phyloP scores from a whole-genome alignment of 2,113 vertebrate genomes.

The Epinephelus fuscoguttatus region DNA sequence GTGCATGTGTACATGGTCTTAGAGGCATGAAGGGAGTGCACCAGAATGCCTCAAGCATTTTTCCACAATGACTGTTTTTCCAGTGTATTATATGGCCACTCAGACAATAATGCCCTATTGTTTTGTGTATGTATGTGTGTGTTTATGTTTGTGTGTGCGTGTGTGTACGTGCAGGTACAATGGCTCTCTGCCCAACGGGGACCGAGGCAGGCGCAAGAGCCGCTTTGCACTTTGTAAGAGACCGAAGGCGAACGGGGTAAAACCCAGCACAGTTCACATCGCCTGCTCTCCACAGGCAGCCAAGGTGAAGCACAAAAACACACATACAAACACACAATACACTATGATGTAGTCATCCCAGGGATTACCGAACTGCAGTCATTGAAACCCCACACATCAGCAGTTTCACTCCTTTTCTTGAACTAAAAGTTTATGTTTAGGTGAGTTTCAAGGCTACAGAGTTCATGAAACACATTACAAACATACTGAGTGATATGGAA shows the following conservation, averaged over 20 bases:
- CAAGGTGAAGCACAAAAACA: slow-evolving; percentile 87
- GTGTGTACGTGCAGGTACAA: slow-evolving; percentile 89
- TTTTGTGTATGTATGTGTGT: slow-evolving; percentile 36
- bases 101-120: slow-evolving; percentile 70
- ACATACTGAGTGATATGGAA: neutral
- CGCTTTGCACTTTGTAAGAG: slow-evolving; percentile 97
- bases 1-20: slow-evolving; percentile 5
- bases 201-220: slow-evolving; percentile 97
- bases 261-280: slow-evolving; percentile 97
- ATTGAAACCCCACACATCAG: neutral
- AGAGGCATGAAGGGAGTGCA: slow-evolving; percentile 11
- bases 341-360: neutral
- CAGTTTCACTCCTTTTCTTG: slow-evolving; percentile 2
- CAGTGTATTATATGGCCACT: slow-evolving; percentile 45
- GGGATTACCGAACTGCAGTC: neutral
- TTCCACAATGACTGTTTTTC: slow-evolving; percentile 63
- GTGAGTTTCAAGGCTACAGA: neutral
- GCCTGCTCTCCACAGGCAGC: slow-evolving; percentile 98
- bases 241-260: slow-evolving; percentile 97
- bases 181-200: slow-evolving; percentile 98
- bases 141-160: slow-evolving; percentile 22
- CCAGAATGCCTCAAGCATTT: slow-evolving; percentile 43
- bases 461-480: neutral
- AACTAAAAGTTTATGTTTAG: neutral
- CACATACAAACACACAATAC: neutral